Base-by-base conservation (phyloP, 2,888 invertebrate species). In the Baccha elongata region DNA sequence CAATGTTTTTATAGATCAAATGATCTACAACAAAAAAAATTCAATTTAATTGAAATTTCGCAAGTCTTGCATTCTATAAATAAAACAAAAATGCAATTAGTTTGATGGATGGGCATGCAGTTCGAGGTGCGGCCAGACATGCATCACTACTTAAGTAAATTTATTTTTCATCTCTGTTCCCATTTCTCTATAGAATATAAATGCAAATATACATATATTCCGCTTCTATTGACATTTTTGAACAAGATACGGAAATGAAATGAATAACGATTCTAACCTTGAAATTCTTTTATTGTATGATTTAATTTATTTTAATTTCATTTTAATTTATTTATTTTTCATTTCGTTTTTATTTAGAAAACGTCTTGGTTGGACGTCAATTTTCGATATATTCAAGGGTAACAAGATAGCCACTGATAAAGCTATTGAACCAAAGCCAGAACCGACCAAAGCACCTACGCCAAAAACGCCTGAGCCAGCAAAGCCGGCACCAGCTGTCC, bases 311-410 rank as follows among this genome's bases (percentile, higher is more conserved):
- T 32, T 32, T 32, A 7, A 32, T 32, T 32, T 32, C 4, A 8
- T 3, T 32, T 32, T 32, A 8, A 32, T 8, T 32, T 32, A 8
- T 7, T 32, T 8, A 32, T 8, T 32, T 32, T 32, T 8, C 8
- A 83, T 68, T 83, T 44, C 29, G 10, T 44, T 52, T 53, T 83
- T 60, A 72, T 85, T 75, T 88, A 91, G 91, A 86, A 91, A 91
- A 88, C 89, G 87, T 86, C 89, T 90, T 86, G 88, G 89, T 85
- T 90, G 90, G 90, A 87, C 87, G 85, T 89, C 87, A 52, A 79
- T 87, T 85, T 88, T 89, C 86, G 87, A 87, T 87, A 88, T 89
- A 86, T 89, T 90, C 85, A 88, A 87, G 85, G 85, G 87, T 69
- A 89, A 88, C 78, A 88, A 88, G 84, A 87, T 87, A 74, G 86